Conservation (phyloP, 2,888 invertebrate genomes). For the Mystacides longicornis region DNA sequence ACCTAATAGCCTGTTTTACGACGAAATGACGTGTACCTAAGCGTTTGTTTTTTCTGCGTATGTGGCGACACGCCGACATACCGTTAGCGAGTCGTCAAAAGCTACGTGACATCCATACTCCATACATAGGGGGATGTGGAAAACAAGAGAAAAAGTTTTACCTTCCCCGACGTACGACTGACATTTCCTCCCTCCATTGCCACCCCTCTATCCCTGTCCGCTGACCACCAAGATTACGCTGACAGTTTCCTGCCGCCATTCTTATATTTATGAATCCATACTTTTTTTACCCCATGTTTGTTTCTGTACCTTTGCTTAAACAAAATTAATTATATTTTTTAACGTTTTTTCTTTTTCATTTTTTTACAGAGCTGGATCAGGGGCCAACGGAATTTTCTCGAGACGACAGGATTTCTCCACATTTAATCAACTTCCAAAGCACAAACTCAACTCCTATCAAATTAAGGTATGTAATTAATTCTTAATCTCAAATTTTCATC, state of each 20-base stretch:
- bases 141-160: not conserved
- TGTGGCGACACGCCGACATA: too few species aligned
- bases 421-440: constrained; percentile 87
- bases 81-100: not conserved
- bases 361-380: constrained; percentile 71
- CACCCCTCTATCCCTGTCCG: not conserved
- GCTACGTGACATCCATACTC: not conserved
- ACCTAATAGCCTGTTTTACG: too few species aligned
- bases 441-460: constrained; percentile 97
- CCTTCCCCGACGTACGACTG: constrained; percentile 1
- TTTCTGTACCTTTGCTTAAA: not conserved
- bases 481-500: not conserved
- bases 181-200: constrained; percentile 16
- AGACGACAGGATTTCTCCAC: constrained; percentile 90
- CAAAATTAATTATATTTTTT: not conserved
- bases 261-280: constrained; percentile 10
- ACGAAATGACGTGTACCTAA: too few species aligned
- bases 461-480: constrained; percentile 83
- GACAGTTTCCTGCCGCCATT: constrained; percentile 6
- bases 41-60: too few species aligned
- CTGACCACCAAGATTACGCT: constrained; percentile 1
- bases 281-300: not conserved
- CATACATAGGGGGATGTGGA: too few species aligned
- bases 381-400: constrained; percentile 88
- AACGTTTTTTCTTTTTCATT: not conserved